phyloP scores from a whole-genome alignment of 2,888 invertebrate species.

The Cordilura impudica region DNA sequence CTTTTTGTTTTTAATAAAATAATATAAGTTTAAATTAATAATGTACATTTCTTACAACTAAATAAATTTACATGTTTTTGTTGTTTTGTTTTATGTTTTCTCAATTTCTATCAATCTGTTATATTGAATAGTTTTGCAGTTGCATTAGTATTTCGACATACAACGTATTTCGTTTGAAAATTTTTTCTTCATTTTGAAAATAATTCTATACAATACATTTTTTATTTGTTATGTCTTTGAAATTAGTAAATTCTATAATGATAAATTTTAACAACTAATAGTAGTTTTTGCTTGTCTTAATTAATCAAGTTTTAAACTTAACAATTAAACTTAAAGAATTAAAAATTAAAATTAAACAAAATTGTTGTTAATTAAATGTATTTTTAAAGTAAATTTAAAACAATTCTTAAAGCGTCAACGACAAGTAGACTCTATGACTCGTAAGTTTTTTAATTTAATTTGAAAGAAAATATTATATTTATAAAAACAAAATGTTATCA shows the following conservation, averaged over 20 bases:
- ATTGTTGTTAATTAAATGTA: background rate
- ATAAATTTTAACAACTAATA: background rate
- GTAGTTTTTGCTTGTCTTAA: background rate
- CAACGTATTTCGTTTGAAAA: background rate
- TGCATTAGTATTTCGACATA: too few relatives aligned
- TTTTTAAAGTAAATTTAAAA: background rate
- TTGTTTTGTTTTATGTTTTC: too few relatives aligned
- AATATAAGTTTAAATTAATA: background rate
- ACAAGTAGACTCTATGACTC: background rate
- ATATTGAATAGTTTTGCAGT: background rate
- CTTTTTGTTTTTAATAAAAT: background rate
- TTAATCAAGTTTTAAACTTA: background rate
- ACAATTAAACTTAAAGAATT: background rate
- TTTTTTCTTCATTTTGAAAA: background rate
- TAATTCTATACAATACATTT: background rate
- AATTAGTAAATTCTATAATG: background rate
- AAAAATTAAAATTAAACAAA: background rate
- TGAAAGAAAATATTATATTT: too few relatives aligned
- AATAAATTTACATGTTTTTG: background rate
- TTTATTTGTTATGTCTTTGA: background rate
- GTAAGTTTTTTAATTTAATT: too few relatives aligned
- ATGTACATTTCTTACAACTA: background rate
- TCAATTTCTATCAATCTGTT: background rate
- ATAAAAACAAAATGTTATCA: too few relatives aligned
- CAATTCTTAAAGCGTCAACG: background rate